Conservation (phyloP, 2,113 vertebrate species). For the Corydoras maculifer region DNA sequence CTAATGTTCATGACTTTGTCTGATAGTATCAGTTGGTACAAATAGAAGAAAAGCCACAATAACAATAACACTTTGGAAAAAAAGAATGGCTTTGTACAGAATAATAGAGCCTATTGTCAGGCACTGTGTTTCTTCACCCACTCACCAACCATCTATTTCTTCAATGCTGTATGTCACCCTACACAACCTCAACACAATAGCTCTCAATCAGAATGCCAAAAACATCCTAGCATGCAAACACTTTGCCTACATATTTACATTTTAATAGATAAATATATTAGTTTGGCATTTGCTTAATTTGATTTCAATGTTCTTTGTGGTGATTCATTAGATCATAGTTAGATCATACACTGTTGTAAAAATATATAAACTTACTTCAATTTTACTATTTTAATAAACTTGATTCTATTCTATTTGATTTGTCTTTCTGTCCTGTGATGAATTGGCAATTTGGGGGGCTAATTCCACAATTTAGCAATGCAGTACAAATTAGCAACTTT, state of each 20-base stretch:
- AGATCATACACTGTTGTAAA: no score
- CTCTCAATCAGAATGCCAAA: constrained; percentile 15
- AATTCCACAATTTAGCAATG: no score
- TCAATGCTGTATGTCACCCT: constrained; percentile 27
- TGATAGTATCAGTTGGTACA: constrained; percentile 26
- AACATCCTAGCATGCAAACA: background rate
- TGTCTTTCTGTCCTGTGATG: no score
- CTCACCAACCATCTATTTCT: constrained; percentile 16
- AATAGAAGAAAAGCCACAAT: constrained; percentile 26
- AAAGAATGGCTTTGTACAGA: constrained; percentile 26
- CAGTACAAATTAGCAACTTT: no score
- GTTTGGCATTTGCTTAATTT: background rate
- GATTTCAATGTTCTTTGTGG: background rate
- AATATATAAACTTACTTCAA: no score
- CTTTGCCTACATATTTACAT: no score
- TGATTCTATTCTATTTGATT: no score
- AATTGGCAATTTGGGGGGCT: no score
- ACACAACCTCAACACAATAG: constrained; percentile 32
- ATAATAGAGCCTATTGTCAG: constrained; percentile 37
- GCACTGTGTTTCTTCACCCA: constrained; percentile 17
- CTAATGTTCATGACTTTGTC: constrained; percentile 30
- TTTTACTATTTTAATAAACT: no score
- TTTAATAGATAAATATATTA: no score
- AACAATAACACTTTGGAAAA: constrained; percentile 14
- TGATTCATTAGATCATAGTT: no score